Evolutionary conservation across 2,797 vertebrate species (phyloP).

Genomic region (Tauraco hartlaubi): DNA sequence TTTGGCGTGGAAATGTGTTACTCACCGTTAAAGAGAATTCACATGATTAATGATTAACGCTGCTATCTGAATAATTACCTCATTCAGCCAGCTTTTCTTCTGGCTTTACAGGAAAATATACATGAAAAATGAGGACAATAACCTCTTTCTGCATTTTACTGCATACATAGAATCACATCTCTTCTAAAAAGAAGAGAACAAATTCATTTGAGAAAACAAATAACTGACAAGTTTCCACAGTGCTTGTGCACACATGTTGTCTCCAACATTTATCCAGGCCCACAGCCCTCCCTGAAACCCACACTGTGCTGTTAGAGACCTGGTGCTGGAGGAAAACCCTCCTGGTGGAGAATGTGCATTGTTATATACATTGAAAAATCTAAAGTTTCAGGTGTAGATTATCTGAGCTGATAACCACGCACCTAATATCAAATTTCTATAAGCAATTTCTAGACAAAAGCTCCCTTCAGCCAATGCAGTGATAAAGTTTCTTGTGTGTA

Average conservation of each 20-base stretch:
- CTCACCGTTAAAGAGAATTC: neutral
- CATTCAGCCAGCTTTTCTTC: neutral
- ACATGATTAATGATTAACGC: neutral
- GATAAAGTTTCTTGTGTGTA: neutral
- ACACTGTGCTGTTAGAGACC: neutral
- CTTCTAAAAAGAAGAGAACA: neutral
- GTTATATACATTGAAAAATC: neutral
- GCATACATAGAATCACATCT: neutral
- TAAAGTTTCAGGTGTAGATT: constrained; percentile 41
- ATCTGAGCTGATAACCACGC: neutral
- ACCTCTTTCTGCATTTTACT: neutral
- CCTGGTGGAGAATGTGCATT: neutral
- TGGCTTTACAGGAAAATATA: neutral
- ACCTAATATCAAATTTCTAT: neutral
- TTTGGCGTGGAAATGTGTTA: neutral
- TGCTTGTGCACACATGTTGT: neutral
- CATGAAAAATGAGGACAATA: neutral
- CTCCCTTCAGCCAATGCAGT: neutral
- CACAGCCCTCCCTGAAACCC: neutral
- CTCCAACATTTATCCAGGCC: neutral
- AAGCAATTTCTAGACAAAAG: constrained; percentile 14
- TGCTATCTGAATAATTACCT: neutral
- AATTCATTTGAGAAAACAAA: neutral
- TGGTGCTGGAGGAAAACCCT: neutral
- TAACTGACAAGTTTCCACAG: neutral